These are phyloP conservation scores for Drosophila parabipectinata DNA, from an alignment of 1,140 invertebrate species.

Conservation along the genomic window DNA sequence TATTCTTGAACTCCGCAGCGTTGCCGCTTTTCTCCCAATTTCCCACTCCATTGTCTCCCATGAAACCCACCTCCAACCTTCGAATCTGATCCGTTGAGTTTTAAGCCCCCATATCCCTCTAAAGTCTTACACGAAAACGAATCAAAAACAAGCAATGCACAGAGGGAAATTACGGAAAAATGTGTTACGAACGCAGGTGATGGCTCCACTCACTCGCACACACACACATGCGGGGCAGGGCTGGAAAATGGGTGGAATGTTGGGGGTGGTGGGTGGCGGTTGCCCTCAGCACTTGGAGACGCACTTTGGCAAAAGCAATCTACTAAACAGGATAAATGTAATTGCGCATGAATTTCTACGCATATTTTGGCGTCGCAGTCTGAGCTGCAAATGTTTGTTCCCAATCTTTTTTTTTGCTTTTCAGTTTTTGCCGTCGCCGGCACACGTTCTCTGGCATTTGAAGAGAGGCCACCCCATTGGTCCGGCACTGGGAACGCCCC, in stretches of 20 bases:
- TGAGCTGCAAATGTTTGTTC: conserved; percentile 64
- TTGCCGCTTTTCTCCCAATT: conserved; percentile 7
- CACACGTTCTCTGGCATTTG: conserved; percentile 36
- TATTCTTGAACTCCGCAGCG: conserved; percentile 56
- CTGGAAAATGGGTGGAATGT: conserved; percentile 13
- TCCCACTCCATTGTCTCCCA: not conserved
- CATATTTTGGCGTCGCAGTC: conserved; percentile 70
- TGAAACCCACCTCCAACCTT: not conserved
- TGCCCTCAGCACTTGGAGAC: conserved; percentile 71
- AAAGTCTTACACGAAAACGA: conserved; percentile 70
- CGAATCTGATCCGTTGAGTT: conserved; percentile 6
- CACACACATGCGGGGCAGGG: not conserved
- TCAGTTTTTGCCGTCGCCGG: conserved; percentile 48
- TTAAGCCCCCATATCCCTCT: conserved; percentile 26
- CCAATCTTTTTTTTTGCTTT: conserved; percentile 26
- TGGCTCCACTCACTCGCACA: conserved; percentile 10
- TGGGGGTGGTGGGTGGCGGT: conserved; percentile 31
- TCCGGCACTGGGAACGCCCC: conserved; percentile 58
- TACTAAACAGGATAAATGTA: conserved; percentile 84
- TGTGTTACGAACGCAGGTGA: conserved; percentile 58
- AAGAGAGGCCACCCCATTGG: conserved; percentile 54
- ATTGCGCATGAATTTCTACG: conserved; percentile 84
- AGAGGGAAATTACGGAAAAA: conserved; percentile 71
- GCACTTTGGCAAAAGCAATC: conserved; percentile 81
- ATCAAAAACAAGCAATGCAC: conserved; percentile 77